Base-by-base conservation (phyloP, 2,888 invertebrate species). In the Eupithecia centaureata region DNA sequence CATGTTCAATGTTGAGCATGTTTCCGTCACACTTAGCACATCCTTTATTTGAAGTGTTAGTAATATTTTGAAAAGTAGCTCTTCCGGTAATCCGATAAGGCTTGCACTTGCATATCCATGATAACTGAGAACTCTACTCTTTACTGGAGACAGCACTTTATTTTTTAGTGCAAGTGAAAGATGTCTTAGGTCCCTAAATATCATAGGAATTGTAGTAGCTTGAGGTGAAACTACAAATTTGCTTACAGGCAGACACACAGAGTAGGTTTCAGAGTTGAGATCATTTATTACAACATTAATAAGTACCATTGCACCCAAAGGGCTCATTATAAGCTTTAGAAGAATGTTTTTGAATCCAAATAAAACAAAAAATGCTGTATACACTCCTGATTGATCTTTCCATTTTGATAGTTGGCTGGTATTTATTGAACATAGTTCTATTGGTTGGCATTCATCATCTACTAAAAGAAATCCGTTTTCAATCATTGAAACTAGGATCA, bases 111-210 rank as follows among this genome's bases (percentile, higher is more conserved):
- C 82, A 79, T 86, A 94, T 18, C 88, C 94, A 76, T 91, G 82
- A 65, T 84, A 77, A 64, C 82, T 88, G 22, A 95, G 82, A 74
- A 95, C 91, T 73, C 90, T 89, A 75, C 94, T 93, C 63, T 94
- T 94, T 51, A 95, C 89, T 32, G 95, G 94, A 35, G 92, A 86
- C 42, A 94, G 78, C 28, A 95, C 74, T 64, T 89, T 85, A 73
- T 95, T 92, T 76, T 95, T 95, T 68, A 95, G 88, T 64, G 87
- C 90, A 47, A 82, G 77, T 10, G 93, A 89, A 28, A 94, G 84
- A 75, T 94, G 90, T 74, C 91, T 91, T 47, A 94, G 73, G 64
- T 91, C 88, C 32, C 85, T 81, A 76, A 88, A 92, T 77, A 89
- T 89, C 82, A 86, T 84, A 60, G 88, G 87, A 51, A 88, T 86